Evolutionary conservation across 2,113 vertebrate species (phyloP).

Genomic region (Abramis brama): DNA sequence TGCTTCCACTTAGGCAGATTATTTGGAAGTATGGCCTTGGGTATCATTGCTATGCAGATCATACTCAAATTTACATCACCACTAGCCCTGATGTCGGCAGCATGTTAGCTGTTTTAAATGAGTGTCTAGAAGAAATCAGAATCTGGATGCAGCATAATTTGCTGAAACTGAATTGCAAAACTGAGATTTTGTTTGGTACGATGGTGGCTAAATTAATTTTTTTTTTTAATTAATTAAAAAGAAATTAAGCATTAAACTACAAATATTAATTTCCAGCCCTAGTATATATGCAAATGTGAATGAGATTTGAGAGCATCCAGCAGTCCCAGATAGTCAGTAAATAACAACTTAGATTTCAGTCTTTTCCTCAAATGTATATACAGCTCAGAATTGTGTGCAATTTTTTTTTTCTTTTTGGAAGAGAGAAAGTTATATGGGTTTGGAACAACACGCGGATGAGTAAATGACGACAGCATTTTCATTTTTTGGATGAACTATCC

Average conservation of each 20-base stretch:
- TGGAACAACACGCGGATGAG: slow-evolving; percentile 2
- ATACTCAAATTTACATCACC: no score
- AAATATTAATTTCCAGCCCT: no score
- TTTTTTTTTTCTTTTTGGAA: not conserved
- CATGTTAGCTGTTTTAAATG: no score
- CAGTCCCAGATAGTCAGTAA: not conserved
- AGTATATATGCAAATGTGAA: not conserved
- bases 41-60: no score
- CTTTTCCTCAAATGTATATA: not conserved
- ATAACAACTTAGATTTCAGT: not conserved
- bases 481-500: not conserved
- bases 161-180: no score
- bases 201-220: not conserved
- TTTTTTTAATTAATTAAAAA: not conserved
- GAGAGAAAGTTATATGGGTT: not conserved
- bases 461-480: not conserved
- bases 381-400: not conserved
- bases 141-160: no score
- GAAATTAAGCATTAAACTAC: not conserved
- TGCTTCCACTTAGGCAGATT: no score
- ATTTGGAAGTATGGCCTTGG: no score
- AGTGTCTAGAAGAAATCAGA: no score
- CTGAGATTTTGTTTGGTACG: no score
- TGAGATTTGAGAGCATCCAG: not conserved
- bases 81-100: no score